Evolutionary conservation across 2,113 vertebrate genomes (phyloP), one percentile per base, ranked within the genome.

Genomic region (Tetraodon nigroviridis): DNA sequence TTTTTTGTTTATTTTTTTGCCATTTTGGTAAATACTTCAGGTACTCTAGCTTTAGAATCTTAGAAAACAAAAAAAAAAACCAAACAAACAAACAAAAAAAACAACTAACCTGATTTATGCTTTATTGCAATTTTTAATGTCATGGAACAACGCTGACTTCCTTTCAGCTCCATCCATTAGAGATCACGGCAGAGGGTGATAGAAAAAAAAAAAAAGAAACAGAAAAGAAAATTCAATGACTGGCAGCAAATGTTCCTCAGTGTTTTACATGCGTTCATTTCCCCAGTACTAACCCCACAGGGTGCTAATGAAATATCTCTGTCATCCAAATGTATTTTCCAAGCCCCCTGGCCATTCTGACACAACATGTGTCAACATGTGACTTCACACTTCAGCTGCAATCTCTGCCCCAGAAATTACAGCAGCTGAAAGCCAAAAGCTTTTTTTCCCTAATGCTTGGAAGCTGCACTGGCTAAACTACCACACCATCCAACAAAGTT

Each of bases 301-400:
- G 94, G 93, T 92, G 91, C 89, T 93, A 93, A 94, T 94, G 92
- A 94, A 94, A 96, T 92, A 92, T 91, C 92, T 92, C 92, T 93
- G 92, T 92, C 90, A 75, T 90, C 88, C 90, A 91, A 93, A 93
- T 90, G 91, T 92, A 88, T 85, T 91, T 89, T 92, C 87, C 90
- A 86, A 91, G 87, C 92, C 94, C 92, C 88, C 69, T 49, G 84
- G 90, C 89, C 84, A 90, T 88, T 86, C 79, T 85, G 88, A 90
- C 76, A 78, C 85, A 84, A 85, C 83, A 89, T 74, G 73, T 85
- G 91, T 92, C 90, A 89, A 91, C 91, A 91, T 89, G 91, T 90
- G 92, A 92, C 91, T 84, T 87, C 75, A 79, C 89, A 89, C 75
- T 88, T 80, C 82, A 73, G 71, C 66, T 73, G 64, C 74, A 82